A percentile compares a stretch with the other conserved stretches of the same genome.
phyloP scores from a whole-genome alignment of 2,113 vertebrate genomes.

The Drymodes brunneopygia region DNA sequence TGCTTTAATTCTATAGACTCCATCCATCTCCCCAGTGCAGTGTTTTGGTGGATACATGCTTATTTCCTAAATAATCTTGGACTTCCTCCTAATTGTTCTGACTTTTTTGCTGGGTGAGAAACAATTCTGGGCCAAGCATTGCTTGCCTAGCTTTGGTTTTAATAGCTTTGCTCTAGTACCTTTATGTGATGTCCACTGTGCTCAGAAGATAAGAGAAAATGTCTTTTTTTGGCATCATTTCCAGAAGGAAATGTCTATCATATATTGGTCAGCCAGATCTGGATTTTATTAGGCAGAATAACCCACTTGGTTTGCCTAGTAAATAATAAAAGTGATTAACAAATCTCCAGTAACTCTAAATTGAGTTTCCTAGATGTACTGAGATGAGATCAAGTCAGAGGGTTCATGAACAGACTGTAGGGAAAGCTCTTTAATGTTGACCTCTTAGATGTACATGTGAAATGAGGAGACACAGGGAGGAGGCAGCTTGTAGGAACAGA shows the following conservation, averaged over 20 bases:
- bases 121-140: background rate
- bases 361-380: background rate
- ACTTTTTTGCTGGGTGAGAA: background rate
- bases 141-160: background rate
- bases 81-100: background rate
- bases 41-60: background rate
- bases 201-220: background rate
- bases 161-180: background rate
- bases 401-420: background rate
- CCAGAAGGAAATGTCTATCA: background rate
- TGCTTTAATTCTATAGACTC: background rate
- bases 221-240: background rate
- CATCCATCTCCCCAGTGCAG: background rate
- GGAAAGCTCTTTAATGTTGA: background rate
- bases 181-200: background rate
- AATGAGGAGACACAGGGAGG: background rate
- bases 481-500: background rate
- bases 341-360: background rate
- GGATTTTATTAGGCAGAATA: background rate
- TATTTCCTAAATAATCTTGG: background rate
- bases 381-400: background rate
- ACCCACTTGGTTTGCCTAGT: background rate
- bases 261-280: background rate
- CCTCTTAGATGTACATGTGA: background rate
- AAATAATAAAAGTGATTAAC: background rate